Base-by-base conservation (phyloP, 2,888 invertebrate genomes). In the Eumerus sabulonum region DNA sequence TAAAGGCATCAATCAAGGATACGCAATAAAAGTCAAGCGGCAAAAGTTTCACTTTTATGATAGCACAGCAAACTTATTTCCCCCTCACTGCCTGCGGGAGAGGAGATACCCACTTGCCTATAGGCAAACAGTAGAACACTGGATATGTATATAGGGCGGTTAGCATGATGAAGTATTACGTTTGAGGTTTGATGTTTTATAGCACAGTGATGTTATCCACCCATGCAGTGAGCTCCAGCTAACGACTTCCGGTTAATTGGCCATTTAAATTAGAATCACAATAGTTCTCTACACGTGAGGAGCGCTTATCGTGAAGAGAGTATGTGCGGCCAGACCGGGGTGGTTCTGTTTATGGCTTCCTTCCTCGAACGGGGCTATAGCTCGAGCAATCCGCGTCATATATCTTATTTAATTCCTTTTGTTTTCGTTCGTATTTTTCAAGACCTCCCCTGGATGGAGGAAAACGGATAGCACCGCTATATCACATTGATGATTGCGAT, bases 181-280 rank as follows among this genome's bases (percentile, higher is more conserved):
- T 27, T 27, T 27, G 27, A 27, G 27, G 27, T 27, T 27, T 27
- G 27, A 4, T 7, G 48, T 62, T 71, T 70, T 67, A 71, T 51
- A 36, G 45, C 38, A 19, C 27, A 40, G 56, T 56, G 64, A 66
- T 67, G 62, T 56, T 62, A 56, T 67, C 62, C 50, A 27, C 3
- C 27, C 27, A 2, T 27, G 27, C 7, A 27, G 27, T 7, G 27
- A 27, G 27, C 27, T 44, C 66, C 44, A 60, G 14, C 68, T 40
- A 62, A 66, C 59, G 56, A 54, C 60, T 62, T 56, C 57, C 57
- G 72, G 72, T 62, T 77, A 77, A 77, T 77, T 77, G 72, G 72
- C 57, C 76, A 77, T 77, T 77, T 57, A 72, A 72, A 77, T 72
- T 77, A 77, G 56, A 67, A 51, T 62, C 72, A 59, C 72, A 77